Evolutionary conservation across 2,797 vertebrate genomes (phyloP), one percentile per base, ranked within the genome.

Genomic region (Carcharodon carcharias): DNA sequence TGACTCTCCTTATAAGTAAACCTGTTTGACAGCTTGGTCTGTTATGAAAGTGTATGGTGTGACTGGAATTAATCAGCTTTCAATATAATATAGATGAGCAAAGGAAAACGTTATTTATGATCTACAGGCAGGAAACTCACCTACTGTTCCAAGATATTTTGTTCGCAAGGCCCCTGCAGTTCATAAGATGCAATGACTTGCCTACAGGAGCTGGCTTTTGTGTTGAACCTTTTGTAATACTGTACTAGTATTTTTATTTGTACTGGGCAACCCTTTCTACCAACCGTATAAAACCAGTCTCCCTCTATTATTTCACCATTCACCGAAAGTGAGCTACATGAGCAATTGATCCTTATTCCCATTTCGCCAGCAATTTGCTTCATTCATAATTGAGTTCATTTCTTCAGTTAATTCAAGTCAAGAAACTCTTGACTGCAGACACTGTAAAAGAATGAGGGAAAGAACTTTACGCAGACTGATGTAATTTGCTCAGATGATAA

Each of bases 301-400:
- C 93, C 67, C 45, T 71, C 93, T 95, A 54, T 95, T 12, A 71
- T 95, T 56, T n/a, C 91, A 93, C 28, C 28, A 95, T 71, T 69
- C 40, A 28, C 31, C 45, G 12, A 95, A 54, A 95, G n/a, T 67
- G n/a, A 69, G 65, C 50, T 50, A 0, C 31, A n/a, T 16, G 69
- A 56, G 67, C 94, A 35, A 4, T 31, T 95, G 69, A 95, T 77
- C 35, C 50, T 73, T 73, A 18, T 35, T 77, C 71, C 94, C 94
- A 58, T 95, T 95, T 56, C 69, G 56, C 67, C 45, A 35, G 69
- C 69, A 77, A 95, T 77, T 95, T 54, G 31, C 50, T 95, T 77
- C 40, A 95, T 56, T 95, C 54, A 95, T 54, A 95, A 95, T 56
- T 95, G 94, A n/a, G 94, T 56, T 95, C 28, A 77, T 21, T 77